A percentile compares a stretch with the other conserved stretches of the same genome.
Conservation (phyloP, 1,140 invertebrate species). For the Atta cephalotes region DNA sequence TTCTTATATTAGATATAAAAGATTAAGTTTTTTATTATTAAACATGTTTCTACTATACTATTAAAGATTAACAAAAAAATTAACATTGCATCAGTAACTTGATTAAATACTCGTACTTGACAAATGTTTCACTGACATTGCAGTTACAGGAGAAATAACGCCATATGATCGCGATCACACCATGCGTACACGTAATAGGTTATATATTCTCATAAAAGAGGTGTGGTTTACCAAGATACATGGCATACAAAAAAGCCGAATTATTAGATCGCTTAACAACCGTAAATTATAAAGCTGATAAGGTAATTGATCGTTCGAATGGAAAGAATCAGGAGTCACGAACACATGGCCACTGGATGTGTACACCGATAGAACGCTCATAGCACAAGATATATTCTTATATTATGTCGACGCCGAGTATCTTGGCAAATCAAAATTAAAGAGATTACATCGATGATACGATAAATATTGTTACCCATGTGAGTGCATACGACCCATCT, state of each 20-base stretch:
- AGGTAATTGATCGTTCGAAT: background rate
- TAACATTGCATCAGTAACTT: background rate
- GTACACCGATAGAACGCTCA: no score
- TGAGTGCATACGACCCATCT: constrained; percentile 99
- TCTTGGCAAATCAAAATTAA: background rate
- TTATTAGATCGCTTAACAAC: background rate
- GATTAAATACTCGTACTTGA: background rate
- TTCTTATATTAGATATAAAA: no score
- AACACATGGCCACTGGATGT: constrained; percentile 61
- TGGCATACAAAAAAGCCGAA: background rate
- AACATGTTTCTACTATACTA: no score
- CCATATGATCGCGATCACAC: background rate
- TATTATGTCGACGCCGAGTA: background rate
- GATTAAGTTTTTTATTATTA: no score
- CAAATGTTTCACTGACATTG: background rate
- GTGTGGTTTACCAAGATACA: background rate
- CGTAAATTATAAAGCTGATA: background rate
- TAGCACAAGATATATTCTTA: no score
- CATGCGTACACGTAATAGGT: background rate
- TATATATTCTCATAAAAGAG: background rate
- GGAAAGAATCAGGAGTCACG: background rate
- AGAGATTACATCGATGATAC: background rate
- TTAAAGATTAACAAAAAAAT: background rate
- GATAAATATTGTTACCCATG: constrained; percentile 90
- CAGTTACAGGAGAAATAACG: no score